Evolutionary conservation across 2,888 invertebrate genomes (phyloP).

Genomic region (Silvanus unidentatus): DNA sequence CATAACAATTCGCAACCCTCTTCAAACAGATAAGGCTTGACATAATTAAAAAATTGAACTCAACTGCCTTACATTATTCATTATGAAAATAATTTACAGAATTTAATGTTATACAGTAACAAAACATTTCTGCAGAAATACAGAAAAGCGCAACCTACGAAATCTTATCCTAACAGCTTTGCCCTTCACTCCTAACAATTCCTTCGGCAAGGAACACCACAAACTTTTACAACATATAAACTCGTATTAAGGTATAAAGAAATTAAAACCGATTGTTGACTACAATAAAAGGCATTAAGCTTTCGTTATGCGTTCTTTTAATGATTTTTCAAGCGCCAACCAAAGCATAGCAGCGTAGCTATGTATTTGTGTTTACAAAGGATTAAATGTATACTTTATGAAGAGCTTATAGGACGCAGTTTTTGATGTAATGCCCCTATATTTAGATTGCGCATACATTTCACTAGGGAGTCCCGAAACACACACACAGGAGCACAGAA

Average conservation of each 20-base stretch:
- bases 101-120: too few relatives aligned
- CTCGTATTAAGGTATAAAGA: constrained; percentile 2
- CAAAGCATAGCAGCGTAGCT: constrained; percentile 31
- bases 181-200: too few relatives aligned
- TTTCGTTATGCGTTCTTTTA: constrained; percentile 18
- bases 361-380: constrained; percentile 24
- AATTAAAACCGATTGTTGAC: constrained; percentile 18
- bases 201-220: too few relatives aligned
- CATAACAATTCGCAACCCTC: too few relatives aligned
- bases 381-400: constrained; percentile 35
- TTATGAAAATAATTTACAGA: too few relatives aligned
- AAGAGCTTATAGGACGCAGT: constrained; percentile 26
- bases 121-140: too few relatives aligned
- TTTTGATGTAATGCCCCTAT: constrained; percentile 15
- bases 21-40: too few relatives aligned
- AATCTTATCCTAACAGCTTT: too few relatives aligned
- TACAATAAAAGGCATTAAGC: constrained; percentile 18
- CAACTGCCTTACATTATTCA: too few relatives aligned
- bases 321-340: constrained; percentile 21
- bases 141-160: too few relatives aligned
- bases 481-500: background rate
- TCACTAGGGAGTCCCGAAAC: background rate
- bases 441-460: background rate
- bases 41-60: too few relatives aligned
- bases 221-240: too few relatives aligned